A percentile compares a stretch with the other conserved stretches of the same genome.
Evolutionary conservation across 2,888 invertebrate species (phyloP).

Genomic region (Ischnus inquisitorius): DNA sequence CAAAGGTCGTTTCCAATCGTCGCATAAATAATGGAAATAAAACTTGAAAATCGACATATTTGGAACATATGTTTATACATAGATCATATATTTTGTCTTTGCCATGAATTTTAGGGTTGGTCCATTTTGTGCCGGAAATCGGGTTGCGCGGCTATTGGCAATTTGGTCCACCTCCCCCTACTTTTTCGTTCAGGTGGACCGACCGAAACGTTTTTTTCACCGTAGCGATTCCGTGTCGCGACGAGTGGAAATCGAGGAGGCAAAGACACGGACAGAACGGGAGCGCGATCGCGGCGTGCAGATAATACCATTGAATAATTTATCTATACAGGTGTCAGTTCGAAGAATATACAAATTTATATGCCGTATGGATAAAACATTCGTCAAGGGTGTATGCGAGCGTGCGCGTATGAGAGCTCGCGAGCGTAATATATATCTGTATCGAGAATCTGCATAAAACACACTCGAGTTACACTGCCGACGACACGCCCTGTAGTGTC

Average conservation of each 20-base stretch:
- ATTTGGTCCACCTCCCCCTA: too few species aligned
- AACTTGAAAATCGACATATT: too few species aligned
- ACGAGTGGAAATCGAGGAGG: background rate
- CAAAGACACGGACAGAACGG: background rate
- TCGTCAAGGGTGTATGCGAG: constrained; percentile 28
- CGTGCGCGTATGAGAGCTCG: background rate
- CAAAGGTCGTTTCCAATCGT: too few species aligned
- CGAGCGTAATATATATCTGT: constrained; percentile 32
- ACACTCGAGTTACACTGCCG: constrained; percentile 17
- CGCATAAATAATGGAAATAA: too few species aligned
- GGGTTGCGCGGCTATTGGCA: too few species aligned
- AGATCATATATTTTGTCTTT: too few species aligned
- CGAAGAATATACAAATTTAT: constrained; percentile 24
- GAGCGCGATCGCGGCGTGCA: background rate
- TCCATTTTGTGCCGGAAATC: too few species aligned
- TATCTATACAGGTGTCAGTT: constrained; percentile 21
- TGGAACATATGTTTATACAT: too few species aligned
- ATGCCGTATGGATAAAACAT: constrained; percentile 15
- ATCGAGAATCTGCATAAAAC: constrained; percentile 45
- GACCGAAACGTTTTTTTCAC: background rate
- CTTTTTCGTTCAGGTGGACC: background rate
- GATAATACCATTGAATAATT: constrained; percentile 33
- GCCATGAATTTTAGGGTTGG: too few species aligned
- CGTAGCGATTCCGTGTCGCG: background rate
- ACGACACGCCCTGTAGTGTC: constrained; percentile 49